A percentile compares a stretch with the other conserved stretches of the same genome.
Evolutionary conservation across 2,888 invertebrate genomes (phyloP).

Genomic region (Parapristionchus giblindavisi): DNA sequence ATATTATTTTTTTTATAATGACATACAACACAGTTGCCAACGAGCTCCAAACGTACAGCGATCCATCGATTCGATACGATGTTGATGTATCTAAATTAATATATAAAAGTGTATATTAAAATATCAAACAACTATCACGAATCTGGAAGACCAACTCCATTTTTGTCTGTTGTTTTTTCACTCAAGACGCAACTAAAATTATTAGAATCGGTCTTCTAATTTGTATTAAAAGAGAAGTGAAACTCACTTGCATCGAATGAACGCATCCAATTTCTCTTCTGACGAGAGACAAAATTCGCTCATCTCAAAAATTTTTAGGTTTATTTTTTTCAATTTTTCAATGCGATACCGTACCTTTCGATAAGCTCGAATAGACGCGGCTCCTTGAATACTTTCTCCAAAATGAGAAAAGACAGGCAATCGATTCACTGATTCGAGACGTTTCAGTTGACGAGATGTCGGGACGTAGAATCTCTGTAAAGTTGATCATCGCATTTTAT

Average conservation of each 20-base stretch:
- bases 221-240: background rate
- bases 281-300: conserved; percentile 18
- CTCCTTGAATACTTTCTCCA: conserved; percentile 72
- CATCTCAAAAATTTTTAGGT: background rate
- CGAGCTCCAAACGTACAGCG: conserved; percentile 90
- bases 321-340: background rate
- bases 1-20: background rate
- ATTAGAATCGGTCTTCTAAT: background rate
- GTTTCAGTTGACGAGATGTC: conserved; percentile 82
- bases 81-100: conserved; percentile 53
- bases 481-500: background rate
- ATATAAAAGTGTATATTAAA: too few relatives aligned
- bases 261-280: conserved; percentile 20
- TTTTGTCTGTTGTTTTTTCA: too few relatives aligned
- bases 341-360: conserved; percentile 42
- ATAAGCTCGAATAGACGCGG: conserved; percentile 70
- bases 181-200: background rate
- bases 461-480: conserved; percentile 88
- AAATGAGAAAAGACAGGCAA: conserved; percentile 69
- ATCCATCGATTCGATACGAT: conserved; percentile 78
- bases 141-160: too few relatives aligned
- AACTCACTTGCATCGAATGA: conserved; percentile 34
- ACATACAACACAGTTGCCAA: conserved; percentile 88
- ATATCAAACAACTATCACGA: too few relatives aligned
- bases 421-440: conserved; percentile 60